phyloP scores from a whole-genome alignment of 2,113 vertebrate genomes.

The Nansenia antarctica region DNA sequence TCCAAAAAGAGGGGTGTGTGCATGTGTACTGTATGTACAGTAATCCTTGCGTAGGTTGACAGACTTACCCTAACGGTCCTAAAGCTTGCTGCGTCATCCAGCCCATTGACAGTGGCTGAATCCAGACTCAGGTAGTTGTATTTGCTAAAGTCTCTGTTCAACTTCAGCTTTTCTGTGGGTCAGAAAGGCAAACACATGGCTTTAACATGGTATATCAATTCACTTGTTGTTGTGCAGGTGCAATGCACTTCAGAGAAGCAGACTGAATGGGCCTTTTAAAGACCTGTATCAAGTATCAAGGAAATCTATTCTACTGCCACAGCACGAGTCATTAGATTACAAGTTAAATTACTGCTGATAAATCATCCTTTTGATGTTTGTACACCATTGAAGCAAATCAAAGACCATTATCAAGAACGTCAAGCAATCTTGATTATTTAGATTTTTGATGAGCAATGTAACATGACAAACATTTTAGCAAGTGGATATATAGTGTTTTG shows the following conservation, averaged over 20 bases:
- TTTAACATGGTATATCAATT: slow-evolving; percentile 6
- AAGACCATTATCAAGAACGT: slow-evolving; percentile 53
- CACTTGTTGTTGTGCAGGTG: not conserved
- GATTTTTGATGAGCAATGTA: too few relatives aligned
- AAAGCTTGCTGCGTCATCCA: slow-evolving; percentile 94
- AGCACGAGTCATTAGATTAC: slow-evolving; percentile 60
- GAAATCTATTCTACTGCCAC: slow-evolving; percentile 54
- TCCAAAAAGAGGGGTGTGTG: too few relatives aligned
- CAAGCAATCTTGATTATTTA: too few relatives aligned
- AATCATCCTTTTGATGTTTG: slow-evolving; percentile 52
- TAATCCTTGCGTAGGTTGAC: not conserved
- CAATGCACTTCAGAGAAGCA: not conserved
- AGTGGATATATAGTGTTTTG: too few relatives aligned
- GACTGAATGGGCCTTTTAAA: slow-evolving; percentile 50
- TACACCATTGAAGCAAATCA: slow-evolving; percentile 35
- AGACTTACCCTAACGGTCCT: slow-evolving; percentile 87
- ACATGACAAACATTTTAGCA: too few relatives aligned
- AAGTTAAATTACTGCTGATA: slow-evolving; percentile 42
- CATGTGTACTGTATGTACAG: not conserved
- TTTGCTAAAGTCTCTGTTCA: slow-evolving; percentile 91
- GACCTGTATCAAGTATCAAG: slow-evolving; percentile 39
- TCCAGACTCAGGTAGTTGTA: slow-evolving; percentile 97
- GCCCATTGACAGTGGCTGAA: slow-evolving; percentile 88
- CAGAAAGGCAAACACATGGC: slow-evolving; percentile 17
- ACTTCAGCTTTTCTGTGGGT: slow-evolving; percentile 86